Conservation (phyloP, 1,140 invertebrate genomes). For the Latrodectus geometricus region DNA sequence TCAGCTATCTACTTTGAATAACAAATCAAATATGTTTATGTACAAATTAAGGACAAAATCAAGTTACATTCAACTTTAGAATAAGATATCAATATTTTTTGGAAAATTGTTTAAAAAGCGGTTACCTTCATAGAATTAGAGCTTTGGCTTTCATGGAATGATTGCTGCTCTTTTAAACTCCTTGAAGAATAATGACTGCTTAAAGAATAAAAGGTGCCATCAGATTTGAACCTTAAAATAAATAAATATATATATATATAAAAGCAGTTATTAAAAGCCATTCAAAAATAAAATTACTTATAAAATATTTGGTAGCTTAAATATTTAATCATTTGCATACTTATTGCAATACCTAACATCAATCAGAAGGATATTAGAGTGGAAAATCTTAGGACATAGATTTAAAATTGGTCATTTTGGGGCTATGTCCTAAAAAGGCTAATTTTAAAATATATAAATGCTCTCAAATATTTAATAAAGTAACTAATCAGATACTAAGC, state of each 20-base stretch:
- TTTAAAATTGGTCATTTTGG: too few relatives aligned
- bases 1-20: slow-evolving; percentile 55
- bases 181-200: slow-evolving; percentile 15
- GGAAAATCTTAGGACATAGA: too few relatives aligned
- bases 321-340: too few relatives aligned
- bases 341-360: too few relatives aligned
- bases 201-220: slow-evolving; percentile 23
- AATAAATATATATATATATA: not conserved
- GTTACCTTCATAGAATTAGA: slow-evolving; percentile 21
- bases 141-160: slow-evolving; percentile 19
- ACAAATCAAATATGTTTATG: not conserved
- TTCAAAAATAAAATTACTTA: too few relatives aligned
- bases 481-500: too few relatives aligned
- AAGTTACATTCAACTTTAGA: slow-evolving; percentile 63
- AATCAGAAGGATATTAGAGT: too few relatives aligned
- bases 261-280: too few relatives aligned
- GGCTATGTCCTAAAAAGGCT: too few relatives aligned
- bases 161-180: slow-evolving; percentile 26
- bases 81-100: not conserved
- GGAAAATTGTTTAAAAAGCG: slow-evolving; percentile 15
- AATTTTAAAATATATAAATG: too few relatives aligned
- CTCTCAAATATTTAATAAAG: too few relatives aligned
- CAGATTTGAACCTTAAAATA: slow-evolving; percentile 24
- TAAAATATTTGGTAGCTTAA: too few relatives aligned
- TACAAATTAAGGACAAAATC: not conserved